Evolutionary conservation across 2,113 vertebrate genomes (phyloP), one percentile per base, ranked within the genome.

Genomic region (Gymnarchus niloticus): DNA sequence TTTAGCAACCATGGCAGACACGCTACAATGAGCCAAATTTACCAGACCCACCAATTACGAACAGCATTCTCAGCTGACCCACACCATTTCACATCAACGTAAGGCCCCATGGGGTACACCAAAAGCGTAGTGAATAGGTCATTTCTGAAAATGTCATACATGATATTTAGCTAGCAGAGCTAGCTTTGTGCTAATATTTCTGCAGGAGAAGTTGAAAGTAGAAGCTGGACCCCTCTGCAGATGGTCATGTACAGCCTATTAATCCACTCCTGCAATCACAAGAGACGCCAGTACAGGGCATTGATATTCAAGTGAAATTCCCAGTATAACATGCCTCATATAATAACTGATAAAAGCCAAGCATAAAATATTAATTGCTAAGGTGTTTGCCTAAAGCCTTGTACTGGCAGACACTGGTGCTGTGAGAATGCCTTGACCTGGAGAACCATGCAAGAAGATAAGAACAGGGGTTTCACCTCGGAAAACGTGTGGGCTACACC

Each of bases 401-500:
- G 41, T 33, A n/a, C 1, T 49, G 44, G 56, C 49, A 41, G 46
- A 56, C 65, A 12, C 17, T 8, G 28, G 44, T 41, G 6, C 37
- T 17, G 3, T 25, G 33, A 76, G 41, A 28, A 69, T 76, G 28
- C 8, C 28, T 10, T 49, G 23, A 33, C 21, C 28, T n/a, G 14
- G 21, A 57, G 33, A 37, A 48, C 56, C 56, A 48, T 54, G 76
- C 33, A 86, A 83, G 65, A 73, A 69, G 56, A 46, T 23, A 19
- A 61, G 28, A 65, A 49, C 7, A 25, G 28, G 46, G 49, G 5
- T 51, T 21, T 48, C 6, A 73, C 46, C 54, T 37, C 44, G 6
- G 77, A 83, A 69, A 61, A 54, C 21, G 48, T 73, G 59, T 83
- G 78, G 56, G 80, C 80, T 82, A 44, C 23, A 69, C 48, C 59